Evolutionary conservation across 2,797 vertebrate species (phyloP), one percentile per base, ranked within the genome.

Genomic region (Neosilurus hyrtlii): DNA sequence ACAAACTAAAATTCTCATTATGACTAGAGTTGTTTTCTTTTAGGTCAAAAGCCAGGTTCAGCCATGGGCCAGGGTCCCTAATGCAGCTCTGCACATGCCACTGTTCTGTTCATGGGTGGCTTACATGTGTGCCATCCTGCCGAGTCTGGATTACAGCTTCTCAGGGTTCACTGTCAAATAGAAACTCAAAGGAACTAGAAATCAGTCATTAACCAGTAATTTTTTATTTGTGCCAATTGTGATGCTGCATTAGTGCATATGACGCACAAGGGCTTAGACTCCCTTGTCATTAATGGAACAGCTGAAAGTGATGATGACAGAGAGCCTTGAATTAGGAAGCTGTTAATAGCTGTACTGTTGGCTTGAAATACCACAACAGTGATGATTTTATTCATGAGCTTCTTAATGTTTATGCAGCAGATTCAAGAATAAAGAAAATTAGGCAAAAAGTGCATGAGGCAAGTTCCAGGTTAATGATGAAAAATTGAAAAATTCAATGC

Each of bases 21-120:
- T 63, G 49, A 22, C 35, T 61, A 49, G 22, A 11, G 51, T 88
- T 83, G 88, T 81, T 89, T 86, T 77, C 9, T 83, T 82, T 51
- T 71, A 93, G 91, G 91, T 43, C 90, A 91, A 83, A 88, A 91
- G 74, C 86, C 88, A 65, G 87, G 88, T 14, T 89, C 87, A 62
- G 78, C 63, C 43, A 16, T 20, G 37, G 79, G 24, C 15, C 82
- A 92, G 91, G 82, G 83, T 72, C 54, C 63, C n/a, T 75, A 83
- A 82, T 56, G 37, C 24, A 65, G 72, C 16, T 82, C 18, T 16
- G 16, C 30, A 66, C 2, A 57, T n/a, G 57, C 12, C 11, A 61
- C 37, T 62, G 57, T 74, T 73, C 11, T n/a, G 11, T 65, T 63
- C 14, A 9, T 62, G 22, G 8, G 54, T n/a, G 12, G 63, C 30